Evolutionary conservation across 2,888 invertebrate genomes (phyloP).

Genomic region (Rhagonycha fulva): DNA sequence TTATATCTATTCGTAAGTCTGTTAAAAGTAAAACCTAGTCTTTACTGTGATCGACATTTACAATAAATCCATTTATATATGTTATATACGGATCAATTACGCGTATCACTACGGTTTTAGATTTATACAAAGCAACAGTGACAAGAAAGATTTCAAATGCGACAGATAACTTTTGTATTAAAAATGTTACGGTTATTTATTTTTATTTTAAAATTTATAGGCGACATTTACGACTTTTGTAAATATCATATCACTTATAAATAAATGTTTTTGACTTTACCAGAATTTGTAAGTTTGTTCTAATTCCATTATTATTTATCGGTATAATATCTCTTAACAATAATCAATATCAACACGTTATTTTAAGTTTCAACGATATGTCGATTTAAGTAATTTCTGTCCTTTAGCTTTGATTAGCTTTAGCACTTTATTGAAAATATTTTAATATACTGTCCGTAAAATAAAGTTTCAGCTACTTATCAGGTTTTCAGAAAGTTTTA

Average conservation of each 20-base stretch:
- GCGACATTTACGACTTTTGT: background rate
- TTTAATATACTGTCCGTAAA: no score
- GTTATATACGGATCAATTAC: conserved; percentile 23
- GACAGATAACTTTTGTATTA: background rate
- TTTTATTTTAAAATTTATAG: background rate
- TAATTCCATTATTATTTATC: background rate
- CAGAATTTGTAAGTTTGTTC: background rate
- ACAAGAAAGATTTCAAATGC: background rate
- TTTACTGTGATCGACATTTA: conserved; percentile 24
- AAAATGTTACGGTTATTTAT: background rate
- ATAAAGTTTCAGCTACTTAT: no score
- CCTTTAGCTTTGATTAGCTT: no score
- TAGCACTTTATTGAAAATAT: no score
- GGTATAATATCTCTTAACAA: background rate
- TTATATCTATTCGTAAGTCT: conserved; percentile 32
- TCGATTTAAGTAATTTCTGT: no score
- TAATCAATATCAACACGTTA: background rate
- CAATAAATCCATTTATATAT: conserved; percentile 26
- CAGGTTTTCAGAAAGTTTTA: no score
- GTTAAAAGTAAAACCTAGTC: conserved; percentile 27
- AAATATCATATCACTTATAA: background rate
- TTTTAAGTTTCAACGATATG: background rate
- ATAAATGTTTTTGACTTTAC: background rate
- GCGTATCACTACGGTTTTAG: background rate
- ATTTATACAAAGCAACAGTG: background rate